Evolutionary conservation across 2,888 invertebrate species (phyloP).

Genomic region (Harpalus rufipes): DNA sequence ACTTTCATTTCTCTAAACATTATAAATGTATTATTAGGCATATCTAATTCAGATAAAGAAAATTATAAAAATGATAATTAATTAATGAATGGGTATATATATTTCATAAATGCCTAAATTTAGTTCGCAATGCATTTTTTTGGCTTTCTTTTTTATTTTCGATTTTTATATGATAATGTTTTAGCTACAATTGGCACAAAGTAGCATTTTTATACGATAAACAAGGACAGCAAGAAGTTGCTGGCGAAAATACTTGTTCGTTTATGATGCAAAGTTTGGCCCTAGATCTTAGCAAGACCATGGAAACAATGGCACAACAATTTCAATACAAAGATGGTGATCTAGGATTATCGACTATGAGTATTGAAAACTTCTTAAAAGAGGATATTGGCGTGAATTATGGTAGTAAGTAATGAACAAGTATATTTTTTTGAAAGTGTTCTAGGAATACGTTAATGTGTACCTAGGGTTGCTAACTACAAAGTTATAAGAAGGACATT

Average conservation of each 20-base stretch:
- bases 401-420: slow-evolving; percentile 36
- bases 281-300: slow-evolving; percentile 78
- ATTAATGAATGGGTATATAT: too few species aligned
- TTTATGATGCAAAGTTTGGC: slow-evolving; percentile 88
- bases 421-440: too few species aligned
- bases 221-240: slow-evolving; percentile 83
- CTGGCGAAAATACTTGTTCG: slow-evolving; percentile 87
- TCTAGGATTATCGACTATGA: slow-evolving; percentile 78
- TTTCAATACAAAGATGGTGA: slow-evolving; percentile 81
- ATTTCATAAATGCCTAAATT: too few species aligned
- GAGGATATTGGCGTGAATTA: slow-evolving; percentile 81
- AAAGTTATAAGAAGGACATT: too few species aligned
- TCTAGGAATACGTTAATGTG: too few species aligned
- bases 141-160: too few species aligned
- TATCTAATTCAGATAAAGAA: background rate
- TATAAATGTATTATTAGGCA: background rate
- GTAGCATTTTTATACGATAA: slow-evolving; percentile 88
- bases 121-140: too few species aligned
- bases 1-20: slow-evolving; percentile 70
- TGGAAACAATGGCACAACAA: slow-evolving; percentile 70
- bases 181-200: slow-evolving; percentile 86
- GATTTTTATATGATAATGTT: slow-evolving; percentile 7
- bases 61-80: too few species aligned
- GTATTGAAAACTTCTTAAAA: slow-evolving; percentile 82
- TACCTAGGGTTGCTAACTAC: too few species aligned